phyloP scores from a whole-genome alignment of 2,113 vertebrate species.

The Taurulus bubalis region DNA sequence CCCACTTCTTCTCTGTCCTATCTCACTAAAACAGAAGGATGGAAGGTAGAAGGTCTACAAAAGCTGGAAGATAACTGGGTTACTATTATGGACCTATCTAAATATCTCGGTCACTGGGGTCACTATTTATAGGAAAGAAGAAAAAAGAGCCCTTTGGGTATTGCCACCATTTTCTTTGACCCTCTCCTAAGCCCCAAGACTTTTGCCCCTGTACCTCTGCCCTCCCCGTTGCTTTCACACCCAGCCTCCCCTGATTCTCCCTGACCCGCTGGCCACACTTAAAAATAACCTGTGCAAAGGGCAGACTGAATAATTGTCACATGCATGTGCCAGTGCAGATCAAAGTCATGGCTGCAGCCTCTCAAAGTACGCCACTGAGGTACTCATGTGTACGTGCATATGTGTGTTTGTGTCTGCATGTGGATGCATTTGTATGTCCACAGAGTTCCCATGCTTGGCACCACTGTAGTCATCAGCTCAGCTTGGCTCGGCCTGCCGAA shows the following conservation, averaged over 20 bases:
- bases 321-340: neutral
- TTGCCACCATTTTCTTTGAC: neutral
- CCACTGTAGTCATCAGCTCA: constrained; percentile 26
- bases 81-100: neutral
- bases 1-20: neutral
- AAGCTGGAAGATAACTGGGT: neutral
- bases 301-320: neutral
- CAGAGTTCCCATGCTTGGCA: constrained; percentile 21
- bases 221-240: neutral
- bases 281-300: constrained; percentile 1
- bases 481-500: constrained; percentile 11
- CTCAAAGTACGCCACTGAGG: neutral
- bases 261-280: neutral
- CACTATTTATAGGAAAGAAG: neutral
- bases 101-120: neutral
- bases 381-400: neutral
- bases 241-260: neutral
- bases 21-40: neutral
- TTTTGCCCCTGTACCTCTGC: neutral
- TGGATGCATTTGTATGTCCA: constrained; percentile 23
- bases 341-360: constrained; percentile 9
- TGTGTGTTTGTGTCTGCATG: neutral
- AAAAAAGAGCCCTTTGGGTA: neutral
- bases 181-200: neutral
- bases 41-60: neutral